Evolutionary conservation across 2,888 invertebrate genomes (phyloP).

Genomic region (Hedya salicella): DNA sequence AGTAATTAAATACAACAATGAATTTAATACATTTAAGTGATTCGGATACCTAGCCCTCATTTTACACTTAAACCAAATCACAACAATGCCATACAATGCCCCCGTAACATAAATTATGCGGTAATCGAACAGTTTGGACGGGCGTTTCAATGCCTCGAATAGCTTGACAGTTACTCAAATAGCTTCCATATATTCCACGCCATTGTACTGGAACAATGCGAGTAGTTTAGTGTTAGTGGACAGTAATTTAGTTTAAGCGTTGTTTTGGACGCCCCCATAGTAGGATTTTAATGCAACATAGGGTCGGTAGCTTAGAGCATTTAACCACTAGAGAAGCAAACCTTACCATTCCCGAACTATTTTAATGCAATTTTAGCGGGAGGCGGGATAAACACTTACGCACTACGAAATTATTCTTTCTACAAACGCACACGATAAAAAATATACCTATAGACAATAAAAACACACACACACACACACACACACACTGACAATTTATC

Average conservation of each 20-base stretch:
- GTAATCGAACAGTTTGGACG: constrained; percentile 29
- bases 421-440: no score
- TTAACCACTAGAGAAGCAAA: no score
- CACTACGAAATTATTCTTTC: no score
- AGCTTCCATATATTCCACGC: constrained; percentile 20
- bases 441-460: no score
- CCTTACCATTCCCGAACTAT: no score
- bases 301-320: no score
- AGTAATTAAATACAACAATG: background rate
- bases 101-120: constrained; percentile 20
- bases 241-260: constrained; percentile 29
- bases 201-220: constrained; percentile 20
- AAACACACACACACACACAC: no score
- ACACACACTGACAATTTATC: no score
- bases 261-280: background rate
- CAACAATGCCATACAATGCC: constrained; percentile 20
- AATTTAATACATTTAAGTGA: constrained; percentile 14
- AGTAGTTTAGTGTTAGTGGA: constrained; percentile 29
- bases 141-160: constrained; percentile 16
- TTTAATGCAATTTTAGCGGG: no score
- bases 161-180: constrained; percentile 25
- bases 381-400: no score
- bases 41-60: background rate
- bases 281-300: background rate
- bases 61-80: constrained; percentile 18